Percentiles rank a stretch among this genome's conserved stretches.
Evolutionary conservation across 2,113 vertebrate genomes (phyloP).

Genomic region (Bujurquina vittata): DNA sequence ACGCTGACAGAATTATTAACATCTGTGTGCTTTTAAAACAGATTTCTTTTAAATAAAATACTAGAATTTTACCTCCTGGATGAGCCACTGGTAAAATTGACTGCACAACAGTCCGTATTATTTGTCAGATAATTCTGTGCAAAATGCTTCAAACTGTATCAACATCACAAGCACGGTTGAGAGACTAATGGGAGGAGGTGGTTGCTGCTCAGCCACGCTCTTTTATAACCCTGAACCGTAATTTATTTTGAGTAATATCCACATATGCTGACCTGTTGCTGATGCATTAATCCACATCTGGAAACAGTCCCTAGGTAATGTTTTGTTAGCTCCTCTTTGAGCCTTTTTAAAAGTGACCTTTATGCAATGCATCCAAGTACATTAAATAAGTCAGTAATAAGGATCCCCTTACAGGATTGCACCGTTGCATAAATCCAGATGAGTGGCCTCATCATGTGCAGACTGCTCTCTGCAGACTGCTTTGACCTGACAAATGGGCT

Average conservation of each 20-base stretch:
- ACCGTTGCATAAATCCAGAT: background rate
- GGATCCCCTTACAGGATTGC: background rate
- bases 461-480: background rate
- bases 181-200: background rate
- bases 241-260: background rate
- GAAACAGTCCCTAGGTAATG: background rate
- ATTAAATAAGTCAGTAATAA: background rate
- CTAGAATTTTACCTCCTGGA: background rate
- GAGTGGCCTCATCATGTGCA: background rate
- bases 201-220: background rate
- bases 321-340: background rate
- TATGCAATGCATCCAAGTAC: background rate
- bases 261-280: background rate
- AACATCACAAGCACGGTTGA: no score
- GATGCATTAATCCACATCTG: background rate
- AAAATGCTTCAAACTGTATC: background rate
- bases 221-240: background rate
- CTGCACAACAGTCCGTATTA: background rate
- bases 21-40: no score
- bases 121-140: background rate
- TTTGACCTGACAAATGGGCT: background rate
- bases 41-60: background rate
- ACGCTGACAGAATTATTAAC: no score
- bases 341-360: background rate
- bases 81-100: background rate